Evolutionary conservation across 2,797 vertebrate species (phyloP), one percentile per base, ranked within the genome.

Genomic region (Enteromius radiatus): DNA sequence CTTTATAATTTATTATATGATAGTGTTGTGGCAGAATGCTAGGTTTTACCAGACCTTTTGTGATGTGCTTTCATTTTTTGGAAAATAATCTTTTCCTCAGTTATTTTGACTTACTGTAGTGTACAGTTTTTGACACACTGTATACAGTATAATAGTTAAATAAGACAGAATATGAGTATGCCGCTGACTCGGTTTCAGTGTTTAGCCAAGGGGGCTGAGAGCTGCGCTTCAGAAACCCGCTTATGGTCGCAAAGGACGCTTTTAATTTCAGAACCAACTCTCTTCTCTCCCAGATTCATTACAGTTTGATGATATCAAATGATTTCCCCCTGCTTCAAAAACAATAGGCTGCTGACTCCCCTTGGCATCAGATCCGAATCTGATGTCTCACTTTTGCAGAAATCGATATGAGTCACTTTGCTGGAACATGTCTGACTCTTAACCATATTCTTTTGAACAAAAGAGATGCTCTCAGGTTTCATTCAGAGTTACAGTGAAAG

Each of bases 291-390:
- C 87, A 87, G 88, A 91, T 91, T 92, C 89, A 91, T 93, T 93
- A 92, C 89, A 90, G 89, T 91, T 88, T 90, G 91, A 92, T 92
- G 87, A 93, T 92, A 93, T 92, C 91, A 93, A 89, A 92, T 93
- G 90, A 91, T 92, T 92, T 89, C 86, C 86, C 90, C 88, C 89
- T 87, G 71, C 84, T 88, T 86, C 86, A 90, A 85, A 91, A 90
- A 91, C 89, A 92, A 90, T 89, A 87, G 89, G 81, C 87, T 85
- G 71, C 81, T 85, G 84, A 86, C 36, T 89, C 87, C 88, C 76
- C 49, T 23, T 38, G 71, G 86, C 86, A 78, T 77, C 86, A 64
- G 86, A 85, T 88, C 63, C 52, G 49, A 84, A 88, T 87, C 81
- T 88, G 87, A 91, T 47, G 43, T 80, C 74, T 86, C 43, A 81